These are phyloP conservation scores for Tiaroga cobitis DNA, from an alignment of 2,797 vertebrate genomes.

Conservation along the genomic window DNA sequence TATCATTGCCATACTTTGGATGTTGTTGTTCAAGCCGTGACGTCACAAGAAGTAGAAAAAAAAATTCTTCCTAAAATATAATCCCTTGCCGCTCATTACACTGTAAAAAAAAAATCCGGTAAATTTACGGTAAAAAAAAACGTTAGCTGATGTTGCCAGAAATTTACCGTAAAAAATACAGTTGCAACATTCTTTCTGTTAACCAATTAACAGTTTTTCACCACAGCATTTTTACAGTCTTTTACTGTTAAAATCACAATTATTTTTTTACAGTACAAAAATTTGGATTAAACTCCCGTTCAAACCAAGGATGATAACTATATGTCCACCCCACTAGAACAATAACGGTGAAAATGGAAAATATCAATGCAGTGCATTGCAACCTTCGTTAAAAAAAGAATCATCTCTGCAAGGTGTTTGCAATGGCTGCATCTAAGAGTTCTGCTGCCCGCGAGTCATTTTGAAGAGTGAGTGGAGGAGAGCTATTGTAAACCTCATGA, in stretches of 20 bases:
- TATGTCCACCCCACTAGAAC: neutral
- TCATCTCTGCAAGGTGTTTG: neutral
- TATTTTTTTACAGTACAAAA: neutral
- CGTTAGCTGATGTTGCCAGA: too few relatives aligned
- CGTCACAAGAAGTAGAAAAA: neutral
- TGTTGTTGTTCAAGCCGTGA: neutral
- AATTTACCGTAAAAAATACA: too few relatives aligned
- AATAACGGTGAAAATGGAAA: neutral
- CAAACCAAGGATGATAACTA: neutral
- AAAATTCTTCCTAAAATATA: neutral
- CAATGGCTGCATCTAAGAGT: neutral
- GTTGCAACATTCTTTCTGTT: too few relatives aligned
- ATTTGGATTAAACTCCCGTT: too few relatives aligned
- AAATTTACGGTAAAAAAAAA: too few relatives aligned
- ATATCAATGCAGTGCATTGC: neutral
- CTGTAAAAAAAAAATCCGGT: too few relatives aligned
- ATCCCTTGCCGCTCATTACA: neutral
- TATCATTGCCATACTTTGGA: neutral
- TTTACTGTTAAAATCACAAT: too few relatives aligned
- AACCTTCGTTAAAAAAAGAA: neutral
- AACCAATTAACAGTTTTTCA: too few relatives aligned
- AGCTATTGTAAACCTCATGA: slow-evolving; percentile 36
- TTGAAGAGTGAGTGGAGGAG: neutral
- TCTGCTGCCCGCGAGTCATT: neutral
- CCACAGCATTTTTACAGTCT: too few relatives aligned